Base-by-base conservation (phyloP, 2,113 vertebrate species). In the Pelecanus crispus region DNA sequence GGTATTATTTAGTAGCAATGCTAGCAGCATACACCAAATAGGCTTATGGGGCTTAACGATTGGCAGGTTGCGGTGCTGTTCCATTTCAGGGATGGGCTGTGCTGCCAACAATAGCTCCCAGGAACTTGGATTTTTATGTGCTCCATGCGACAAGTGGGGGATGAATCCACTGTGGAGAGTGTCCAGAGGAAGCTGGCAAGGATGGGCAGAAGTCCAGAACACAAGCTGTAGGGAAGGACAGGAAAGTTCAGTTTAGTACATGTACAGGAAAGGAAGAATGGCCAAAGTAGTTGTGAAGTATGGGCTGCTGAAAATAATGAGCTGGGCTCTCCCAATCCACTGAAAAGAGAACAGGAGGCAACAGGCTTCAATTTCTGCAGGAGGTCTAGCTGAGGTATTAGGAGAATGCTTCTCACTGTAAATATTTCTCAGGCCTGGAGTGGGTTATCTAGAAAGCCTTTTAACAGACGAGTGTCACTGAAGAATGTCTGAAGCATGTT, bases 21-120 rank as follows among this genome's bases (percentile, higher is more conserved):
- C 42, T 63, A 44, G 55, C 42, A 36, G 62, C 56, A 7, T 17
- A 14, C 44, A 14, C 18, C 10, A 5, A n/a, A 13, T 4, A 15
- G 11, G 28, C 31, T 47, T 24, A 24, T 0, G 3, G 31, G 21
- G 34, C 52, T 25, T 49, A 9, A 18, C 1, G 26, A 44, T 0
- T 11, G 28, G 42, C 15, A 18, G n/a, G 34, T 10, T 24, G 73
- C 2, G 1, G 22, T 32, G 50, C 25, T 49, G 31, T 15, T 50
- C 0, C 4, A 13, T 9, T 65, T 42, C 0, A 1, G 29, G 38
- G 38, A 32, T 55, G 55, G 5, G 66, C 28, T 65, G 25, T 7
- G 44, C 61, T 59, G 26, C 34, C 24, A 34, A 4, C 7, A 0
- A 2, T 6, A 49, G 31, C 22, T 15, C 26, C 29, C 29, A 32